Conservation (phyloP, 23 tunicate genomes). For the Clavelina lepadiformis region DNA sequence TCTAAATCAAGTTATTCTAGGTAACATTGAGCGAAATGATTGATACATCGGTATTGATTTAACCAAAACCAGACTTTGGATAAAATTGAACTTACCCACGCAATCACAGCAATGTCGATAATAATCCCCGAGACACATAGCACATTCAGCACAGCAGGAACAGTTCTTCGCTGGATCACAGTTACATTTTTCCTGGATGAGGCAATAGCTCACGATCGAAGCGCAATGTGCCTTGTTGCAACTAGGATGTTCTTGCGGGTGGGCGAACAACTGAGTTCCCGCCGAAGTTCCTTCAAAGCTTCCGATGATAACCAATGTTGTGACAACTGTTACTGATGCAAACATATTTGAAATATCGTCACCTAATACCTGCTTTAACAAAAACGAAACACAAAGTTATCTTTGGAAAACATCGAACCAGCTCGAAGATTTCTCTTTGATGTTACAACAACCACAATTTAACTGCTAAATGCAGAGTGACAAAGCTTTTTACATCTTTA, state of each 20-base stretch:
- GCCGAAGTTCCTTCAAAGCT: not conserved
- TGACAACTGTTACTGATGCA: too few species aligned
- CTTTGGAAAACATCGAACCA: too few species aligned
- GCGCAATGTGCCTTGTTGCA: slow-evolving; percentile 80
- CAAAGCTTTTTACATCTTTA: too few species aligned
- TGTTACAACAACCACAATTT: too few species aligned
- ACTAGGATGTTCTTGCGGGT: slow-evolving; percentile 60
- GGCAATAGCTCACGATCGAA: slow-evolving; percentile 79
- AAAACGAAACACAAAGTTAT: too few species aligned
- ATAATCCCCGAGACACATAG: slow-evolving; percentile 68
- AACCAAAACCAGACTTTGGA: slow-evolving; percentile 1
- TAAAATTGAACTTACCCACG: slow-evolving; percentile 57
- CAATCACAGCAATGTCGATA: slow-evolving; percentile 91
- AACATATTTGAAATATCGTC: too few species aligned
- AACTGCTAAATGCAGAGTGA: too few species aligned
- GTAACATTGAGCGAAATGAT: too few species aligned
- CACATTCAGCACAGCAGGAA: slow-evolving; percentile 87
- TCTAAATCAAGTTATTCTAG: not conserved
- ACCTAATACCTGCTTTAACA: too few species aligned
- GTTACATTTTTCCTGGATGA: slow-evolving; percentile 62
- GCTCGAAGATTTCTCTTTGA: too few species aligned
- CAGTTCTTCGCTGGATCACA: slow-evolving; percentile 73
- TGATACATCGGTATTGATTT: not conserved
- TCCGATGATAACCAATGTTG: too few species aligned
- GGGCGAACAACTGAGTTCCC: slow-evolving; percentile 16